Conservation (phyloP, 2,888 invertebrate genomes). For the Willowsia nigromaculata region DNA sequence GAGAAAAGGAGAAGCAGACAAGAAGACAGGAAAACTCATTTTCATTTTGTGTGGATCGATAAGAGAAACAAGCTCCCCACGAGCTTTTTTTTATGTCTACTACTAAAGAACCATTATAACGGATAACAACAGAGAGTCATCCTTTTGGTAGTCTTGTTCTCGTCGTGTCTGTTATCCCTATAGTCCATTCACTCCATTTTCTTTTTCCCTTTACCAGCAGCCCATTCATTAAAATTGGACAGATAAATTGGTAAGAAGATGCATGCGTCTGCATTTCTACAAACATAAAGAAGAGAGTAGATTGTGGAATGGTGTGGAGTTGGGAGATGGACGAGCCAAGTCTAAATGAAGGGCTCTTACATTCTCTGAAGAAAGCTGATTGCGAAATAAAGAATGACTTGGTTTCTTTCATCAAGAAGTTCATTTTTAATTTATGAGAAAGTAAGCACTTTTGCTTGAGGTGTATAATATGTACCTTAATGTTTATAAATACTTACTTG, state of each 20-base stretch:
- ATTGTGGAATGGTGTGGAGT: background rate
- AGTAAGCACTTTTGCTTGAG: too few species aligned
- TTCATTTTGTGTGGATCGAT: constrained; percentile 51
- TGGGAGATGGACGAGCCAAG: background rate
- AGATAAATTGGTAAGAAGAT: constrained; percentile 37
- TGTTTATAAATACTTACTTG: constrained; percentile 69
- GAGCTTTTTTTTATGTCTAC: background rate
- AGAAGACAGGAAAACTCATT: constrained; percentile 41
- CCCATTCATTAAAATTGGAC: constrained; percentile 57
- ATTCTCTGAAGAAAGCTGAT: background rate
- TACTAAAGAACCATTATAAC: background rate
- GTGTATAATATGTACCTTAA: too few species aligned
- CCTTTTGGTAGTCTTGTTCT: background rate
- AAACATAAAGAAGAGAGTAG: background rate
- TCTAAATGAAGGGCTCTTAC: background rate
- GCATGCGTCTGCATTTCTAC: background rate
- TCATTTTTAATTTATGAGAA: constrained; percentile 7
- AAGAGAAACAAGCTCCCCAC: constrained; percentile 21
- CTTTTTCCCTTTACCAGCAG: too few species aligned
- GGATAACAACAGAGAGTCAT: background rate
- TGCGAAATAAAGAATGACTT: constrained; percentile 3
- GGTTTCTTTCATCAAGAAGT: background rate
- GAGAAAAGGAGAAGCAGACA: constrained; percentile 1
- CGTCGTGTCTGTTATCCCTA: background rate
- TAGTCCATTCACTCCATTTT: constrained; percentile 29